phyloP scores from a whole-genome alignment of 2,888 invertebrate genomes.

The Cheilosia pagana region DNA sequence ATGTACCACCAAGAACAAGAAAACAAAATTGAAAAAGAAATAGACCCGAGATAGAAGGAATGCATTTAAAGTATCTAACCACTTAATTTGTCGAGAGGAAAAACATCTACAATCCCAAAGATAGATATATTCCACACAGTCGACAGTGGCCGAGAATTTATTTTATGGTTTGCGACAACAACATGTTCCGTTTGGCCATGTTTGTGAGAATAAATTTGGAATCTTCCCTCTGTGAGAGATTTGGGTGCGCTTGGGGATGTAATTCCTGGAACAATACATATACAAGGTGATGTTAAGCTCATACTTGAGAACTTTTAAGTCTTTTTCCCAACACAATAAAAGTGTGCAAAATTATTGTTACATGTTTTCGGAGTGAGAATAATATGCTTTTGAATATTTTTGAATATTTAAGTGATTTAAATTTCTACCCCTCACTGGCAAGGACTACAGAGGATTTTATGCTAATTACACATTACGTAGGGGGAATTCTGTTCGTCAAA shows the following conservation, averaged over 20 bases:
- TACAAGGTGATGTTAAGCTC: neutral
- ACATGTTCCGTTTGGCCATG: neutral
- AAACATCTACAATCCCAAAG: neutral
- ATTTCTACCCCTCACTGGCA: neutral
- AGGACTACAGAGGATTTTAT: neutral
- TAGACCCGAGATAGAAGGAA: neutral
- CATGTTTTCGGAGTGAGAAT: neutral
- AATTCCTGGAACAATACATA: neutral
- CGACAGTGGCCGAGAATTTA: neutral
- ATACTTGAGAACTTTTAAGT: constrained; percentile 4
- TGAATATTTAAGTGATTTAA: neutral
- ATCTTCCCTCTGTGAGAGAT: neutral
- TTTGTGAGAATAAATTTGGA: too few relatives aligned
- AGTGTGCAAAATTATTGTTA: neutral
- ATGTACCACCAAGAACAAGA: neutral
- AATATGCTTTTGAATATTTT: neutral
- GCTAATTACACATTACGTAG: neutral
- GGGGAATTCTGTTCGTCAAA: too few relatives aligned
- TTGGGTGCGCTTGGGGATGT: neutral
- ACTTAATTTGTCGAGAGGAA: neutral
- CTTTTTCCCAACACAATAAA: neutral
- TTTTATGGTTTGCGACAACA: neutral
- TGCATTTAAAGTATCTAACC: neutral
- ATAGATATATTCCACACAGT: neutral
- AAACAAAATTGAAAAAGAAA: neutral